Base-by-base conservation (phyloP, 1,140 invertebrate genomes). In the Drosophila nikananu region DNA sequence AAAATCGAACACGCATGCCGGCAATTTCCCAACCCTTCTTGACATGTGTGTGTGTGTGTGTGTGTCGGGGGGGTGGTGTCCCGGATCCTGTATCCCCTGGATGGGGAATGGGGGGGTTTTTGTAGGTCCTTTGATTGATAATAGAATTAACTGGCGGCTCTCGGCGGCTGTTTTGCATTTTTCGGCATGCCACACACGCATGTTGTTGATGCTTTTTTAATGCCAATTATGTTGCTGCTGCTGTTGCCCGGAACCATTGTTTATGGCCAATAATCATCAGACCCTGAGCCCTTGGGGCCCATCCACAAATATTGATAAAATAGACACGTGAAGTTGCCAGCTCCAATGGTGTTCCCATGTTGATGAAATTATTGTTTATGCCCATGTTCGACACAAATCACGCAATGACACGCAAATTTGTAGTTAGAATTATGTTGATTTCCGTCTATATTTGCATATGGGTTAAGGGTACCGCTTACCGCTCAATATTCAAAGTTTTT, bases 1-100 rank as follows among this genome's bases (percentile, higher is more conserved):
- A 89, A 89, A 89, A 89, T 89, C 84, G 86, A 89, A 89, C 84
- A 89, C 84, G 84, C 75, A 78, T 78, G 75, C 44, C 67, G 66
- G 44, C 63, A 42, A 42, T 51, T 52, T 60, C 55, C 25, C 48
- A 49, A 55, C 51, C 70, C 60, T 57, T 57, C 61, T 35, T 60
- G 27, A 27, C 39, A 25, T 58, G 51, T 57, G 19, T 19, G 35
- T 15, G 23, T 23, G 0, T 52, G 51, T 57, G 19, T 15, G 44
- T 30, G 23, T n/a, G 54, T n/a, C n/a, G 7, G 32, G 39, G 32
- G 19, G 30, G 25, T 64, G 41, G 25, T 51, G 48, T 77, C 61
- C 59, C 25, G 51, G 41, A 59, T 73, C 48, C 48, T 27, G 25
- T 25, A 13, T 27, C 23, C 51, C 42, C 21, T 39, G 5, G 4